Percentiles rank a stretch among this genome's conserved stretches.
phyloP scores from a whole-genome alignment of 1,140 invertebrate genomes.

The Temnothorax curvispinosus region DNA sequence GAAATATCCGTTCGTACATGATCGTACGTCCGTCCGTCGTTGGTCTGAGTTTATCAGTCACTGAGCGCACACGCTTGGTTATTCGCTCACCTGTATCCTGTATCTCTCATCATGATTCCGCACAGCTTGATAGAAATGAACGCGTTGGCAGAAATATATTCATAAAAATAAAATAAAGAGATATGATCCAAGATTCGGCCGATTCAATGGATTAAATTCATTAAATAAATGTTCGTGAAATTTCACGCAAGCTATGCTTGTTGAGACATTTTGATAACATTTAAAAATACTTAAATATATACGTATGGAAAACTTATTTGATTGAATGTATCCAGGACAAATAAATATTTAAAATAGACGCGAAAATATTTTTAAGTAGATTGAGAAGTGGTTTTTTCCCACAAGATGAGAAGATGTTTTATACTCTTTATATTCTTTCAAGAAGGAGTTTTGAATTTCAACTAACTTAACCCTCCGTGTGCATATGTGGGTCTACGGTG shows the following conservation, averaged over 20 bases:
- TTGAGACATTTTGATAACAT: background rate
- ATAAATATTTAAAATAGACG: too few species aligned
- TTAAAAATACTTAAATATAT: background rate
- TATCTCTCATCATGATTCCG: background rate
- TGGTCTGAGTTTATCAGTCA: constrained; percentile 35
- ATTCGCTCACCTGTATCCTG: constrained; percentile 20
- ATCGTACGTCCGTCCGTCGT: constrained; percentile 14
- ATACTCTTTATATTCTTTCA: too few species aligned
- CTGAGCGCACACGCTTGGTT: background rate
- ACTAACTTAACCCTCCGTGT: too few species aligned
- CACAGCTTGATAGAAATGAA: background rate
- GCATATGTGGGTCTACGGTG: background rate
- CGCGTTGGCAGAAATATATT: constrained; percentile 5
- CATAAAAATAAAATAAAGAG: background rate
- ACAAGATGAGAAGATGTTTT: too few species aligned
- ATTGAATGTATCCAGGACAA: too few species aligned
- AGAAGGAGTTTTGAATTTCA: too few species aligned
- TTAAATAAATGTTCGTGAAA: background rate
- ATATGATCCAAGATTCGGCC: background rate
- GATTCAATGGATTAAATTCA: background rate
- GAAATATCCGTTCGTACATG: constrained; percentile 31
- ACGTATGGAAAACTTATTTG: too few species aligned
- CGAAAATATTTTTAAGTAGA: too few species aligned
- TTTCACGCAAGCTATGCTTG: background rate
- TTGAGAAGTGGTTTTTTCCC: too few species aligned